Base-by-base conservation (phyloP, 2,888 invertebrate genomes). In the Caenorhabditis panamensis region DNA sequence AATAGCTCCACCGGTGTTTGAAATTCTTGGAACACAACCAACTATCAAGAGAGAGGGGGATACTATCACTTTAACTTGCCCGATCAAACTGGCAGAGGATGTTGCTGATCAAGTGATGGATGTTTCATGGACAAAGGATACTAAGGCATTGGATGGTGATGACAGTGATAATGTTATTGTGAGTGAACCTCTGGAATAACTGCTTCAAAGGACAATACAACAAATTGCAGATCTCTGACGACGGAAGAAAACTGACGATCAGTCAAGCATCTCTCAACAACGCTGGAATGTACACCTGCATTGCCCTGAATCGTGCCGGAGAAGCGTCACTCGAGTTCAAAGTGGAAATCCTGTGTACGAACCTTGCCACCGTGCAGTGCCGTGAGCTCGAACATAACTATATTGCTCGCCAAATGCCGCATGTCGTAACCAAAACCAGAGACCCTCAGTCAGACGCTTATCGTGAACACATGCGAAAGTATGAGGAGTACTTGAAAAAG, bases 231-330 rank as follows among this genome's bases (percentile, higher is more conserved):
- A 66, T 89, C n/a, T 84, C 88, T 0, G 66, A 79, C n/a, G 87
- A 88, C 68, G 85, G 86, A 13, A 80, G 86, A 22, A 85, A 84
- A 20, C 79, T 89, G 31, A 79, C 82, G 13, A 71, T 88, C 13
- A 47, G 62, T 2, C 37, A 75, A 31, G 71, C 86, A 0, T 37
- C 86, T 86, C 91, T 87, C 91, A 92, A 11, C 87, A 93, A 94
- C 89, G 92, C 86, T 26, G 88, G 88, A 54, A 59, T 75, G 63
- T 94, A 94, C 89, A 93, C 93, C 0, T 94, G 94, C 88, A 92
- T 94, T 24, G 94, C 94, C 76, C 93, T 93, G 16, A 94, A 94
- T 91, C 93, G 93, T 82, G 94, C 94, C 0, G 94, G 94, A 6
- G 93, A 93, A 49, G 93, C 93, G 0, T 93, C 94, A 75, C 91